phyloP scores from a whole-genome alignment of 53 echinoderm and acorn worm species.

The Paracentrotus lividus region DNA sequence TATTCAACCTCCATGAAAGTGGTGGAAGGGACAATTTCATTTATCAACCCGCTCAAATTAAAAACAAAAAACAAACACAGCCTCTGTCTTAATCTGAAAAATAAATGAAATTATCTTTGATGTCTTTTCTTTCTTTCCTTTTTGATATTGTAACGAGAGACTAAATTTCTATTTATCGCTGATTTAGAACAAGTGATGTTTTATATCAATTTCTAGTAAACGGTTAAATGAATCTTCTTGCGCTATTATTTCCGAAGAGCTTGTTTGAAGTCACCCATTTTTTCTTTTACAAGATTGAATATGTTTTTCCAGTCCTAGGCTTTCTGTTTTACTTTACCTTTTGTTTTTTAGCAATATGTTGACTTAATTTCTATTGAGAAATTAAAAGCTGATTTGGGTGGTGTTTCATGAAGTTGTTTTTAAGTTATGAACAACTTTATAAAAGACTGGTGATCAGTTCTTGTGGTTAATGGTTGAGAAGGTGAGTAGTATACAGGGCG shows the following conservation, averaged over 20 bases:
- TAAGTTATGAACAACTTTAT: no score
- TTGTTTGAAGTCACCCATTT: background rate
- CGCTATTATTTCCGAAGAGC: background rate
- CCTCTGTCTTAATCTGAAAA: background rate
- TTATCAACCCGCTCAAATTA: background rate
- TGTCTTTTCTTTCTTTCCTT: background rate
- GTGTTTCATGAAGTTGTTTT: no score
- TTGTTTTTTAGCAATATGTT: no score
- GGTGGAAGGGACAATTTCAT: constrained; percentile 39
- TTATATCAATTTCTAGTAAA: background rate
- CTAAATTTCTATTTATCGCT: background rate
- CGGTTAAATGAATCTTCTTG: background rate
- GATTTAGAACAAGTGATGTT: background rate
- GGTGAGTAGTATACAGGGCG: no score
- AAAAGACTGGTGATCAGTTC: no score
- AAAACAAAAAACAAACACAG: background rate
- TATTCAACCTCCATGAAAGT: constrained; percentile 20
- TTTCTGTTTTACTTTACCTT: no score
- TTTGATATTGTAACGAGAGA: background rate
- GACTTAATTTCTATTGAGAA: no score
- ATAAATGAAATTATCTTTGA: background rate
- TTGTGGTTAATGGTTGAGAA: no score
- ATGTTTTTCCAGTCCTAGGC: no score
- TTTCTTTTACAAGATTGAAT: no score
- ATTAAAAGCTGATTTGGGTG: no score